phyloP scores from a whole-genome alignment of 2,113 vertebrate species.

The Myrmecophaga tridactyla region DNA sequence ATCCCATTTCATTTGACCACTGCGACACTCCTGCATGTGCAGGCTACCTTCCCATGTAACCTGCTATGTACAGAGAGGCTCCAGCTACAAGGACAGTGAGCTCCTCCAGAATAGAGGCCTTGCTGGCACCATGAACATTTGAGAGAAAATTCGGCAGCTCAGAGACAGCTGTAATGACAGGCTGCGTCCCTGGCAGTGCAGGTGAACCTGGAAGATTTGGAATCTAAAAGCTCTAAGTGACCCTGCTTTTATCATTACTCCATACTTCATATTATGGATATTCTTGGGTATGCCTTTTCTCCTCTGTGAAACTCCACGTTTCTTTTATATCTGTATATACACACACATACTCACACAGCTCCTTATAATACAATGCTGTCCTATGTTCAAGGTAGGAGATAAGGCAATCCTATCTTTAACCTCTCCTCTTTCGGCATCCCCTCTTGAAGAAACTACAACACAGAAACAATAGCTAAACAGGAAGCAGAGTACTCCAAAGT shows the following conservation, averaged over 20 bases:
- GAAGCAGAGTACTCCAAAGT: background rate
- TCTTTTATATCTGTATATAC: background rate
- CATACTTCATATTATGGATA: background rate
- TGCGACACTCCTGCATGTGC: background rate
- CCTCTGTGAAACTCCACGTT: background rate
- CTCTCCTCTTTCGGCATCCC: background rate
- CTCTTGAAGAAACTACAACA: background rate
- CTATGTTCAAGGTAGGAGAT: background rate
- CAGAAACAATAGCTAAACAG: background rate
- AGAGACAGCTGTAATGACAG: background rate
- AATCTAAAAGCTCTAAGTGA: background rate
- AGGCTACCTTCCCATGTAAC: background rate
- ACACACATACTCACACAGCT: background rate
- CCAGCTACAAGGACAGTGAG: background rate
- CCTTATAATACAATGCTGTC: background rate
- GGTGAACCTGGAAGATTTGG: background rate
- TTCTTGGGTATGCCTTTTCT: background rate
- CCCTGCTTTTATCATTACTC: background rate
- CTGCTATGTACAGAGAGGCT: background rate
- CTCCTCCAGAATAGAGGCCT: background rate
- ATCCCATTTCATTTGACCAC: background rate
- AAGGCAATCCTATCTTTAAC: background rate
- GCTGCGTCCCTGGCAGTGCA: background rate
- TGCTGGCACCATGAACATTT: background rate
- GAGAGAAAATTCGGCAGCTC: background rate